Evolutionary conservation across 2,888 invertebrate species (phyloP).

Genomic region (Gandaritis pyraliata): DNA sequence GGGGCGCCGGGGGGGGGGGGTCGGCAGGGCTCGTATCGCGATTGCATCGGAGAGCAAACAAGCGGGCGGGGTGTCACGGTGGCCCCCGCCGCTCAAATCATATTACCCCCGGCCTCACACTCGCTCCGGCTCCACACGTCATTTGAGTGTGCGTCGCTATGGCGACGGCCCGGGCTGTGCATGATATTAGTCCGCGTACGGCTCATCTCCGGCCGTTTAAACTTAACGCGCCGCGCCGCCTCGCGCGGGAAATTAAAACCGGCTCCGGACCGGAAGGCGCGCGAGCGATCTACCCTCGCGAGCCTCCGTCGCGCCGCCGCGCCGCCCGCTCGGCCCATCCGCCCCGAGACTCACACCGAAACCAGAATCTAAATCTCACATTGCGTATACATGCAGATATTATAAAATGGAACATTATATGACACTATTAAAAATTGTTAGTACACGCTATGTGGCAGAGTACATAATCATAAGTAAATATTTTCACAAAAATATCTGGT

Average conservation of each 20-base stretch:
- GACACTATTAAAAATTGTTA: too few relatives aligned
- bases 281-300: constrained; percentile 68
- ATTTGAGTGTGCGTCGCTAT: constrained; percentile 88
- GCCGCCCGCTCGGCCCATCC: constrained; percentile 38
- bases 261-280: constrained; percentile 78
- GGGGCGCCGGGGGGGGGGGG: constrained; percentile 54
- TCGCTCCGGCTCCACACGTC: constrained; percentile 84
- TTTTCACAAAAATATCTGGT: too few relatives aligned
- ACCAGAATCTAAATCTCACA: constrained; percentile 30
- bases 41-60: constrained; percentile 85
- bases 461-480: too few relatives aligned
- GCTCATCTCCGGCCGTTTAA: constrained; percentile 83
- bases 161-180: constrained; percentile 87
- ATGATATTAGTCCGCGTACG: constrained; percentile 82
- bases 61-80: constrained; percentile 78
- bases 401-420: constrained; percentile 5
- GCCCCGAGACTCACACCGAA: constrained; percentile 36
- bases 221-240: constrained; percentile 75
- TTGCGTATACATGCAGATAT: constrained; percentile 7
- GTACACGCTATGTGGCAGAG: too few relatives aligned
- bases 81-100: constrained; percentile 79
- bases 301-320: constrained; percentile 46
- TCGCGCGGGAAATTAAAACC: constrained; percentile 81
- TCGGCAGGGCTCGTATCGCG: constrained; percentile 74
- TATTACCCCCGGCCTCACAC: constrained; percentile 82